phyloP scores from a whole-genome alignment of 2,888 invertebrate genomes.

The Oscheius sp. region DNA sequence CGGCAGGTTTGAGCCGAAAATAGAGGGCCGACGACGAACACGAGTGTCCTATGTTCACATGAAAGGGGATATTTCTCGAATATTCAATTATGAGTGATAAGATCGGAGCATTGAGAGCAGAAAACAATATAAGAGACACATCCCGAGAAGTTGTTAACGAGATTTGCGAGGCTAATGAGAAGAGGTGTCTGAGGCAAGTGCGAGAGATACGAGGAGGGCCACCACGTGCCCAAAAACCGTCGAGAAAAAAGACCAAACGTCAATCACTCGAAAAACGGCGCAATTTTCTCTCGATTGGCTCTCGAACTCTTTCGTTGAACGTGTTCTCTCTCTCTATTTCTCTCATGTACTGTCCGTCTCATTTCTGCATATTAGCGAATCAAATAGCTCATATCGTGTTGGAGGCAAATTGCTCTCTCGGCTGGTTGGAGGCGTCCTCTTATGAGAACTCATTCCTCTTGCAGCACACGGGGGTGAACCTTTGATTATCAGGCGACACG shows the following conservation, averaged over 20 bases:
- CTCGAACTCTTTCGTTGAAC: constrained; percentile 1
- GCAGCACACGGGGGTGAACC: background rate
- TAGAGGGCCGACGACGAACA: background rate
- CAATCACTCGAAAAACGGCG: background rate
- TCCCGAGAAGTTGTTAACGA: constrained; percentile 15
- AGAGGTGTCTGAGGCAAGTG: background rate
- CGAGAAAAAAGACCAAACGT: background rate
- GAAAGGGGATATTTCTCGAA: background rate
- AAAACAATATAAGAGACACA: too few species aligned
- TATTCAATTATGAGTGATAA: background rate
- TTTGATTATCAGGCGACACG: constrained; percentile 14
- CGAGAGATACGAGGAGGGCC: background rate
- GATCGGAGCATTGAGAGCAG: background rate
- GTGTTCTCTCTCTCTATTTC: background rate
- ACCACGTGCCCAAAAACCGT: background rate
- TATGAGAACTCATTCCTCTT: constrained; percentile 6
- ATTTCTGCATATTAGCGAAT: background rate
- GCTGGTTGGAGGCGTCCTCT: background rate
- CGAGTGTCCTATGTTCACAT: background rate
- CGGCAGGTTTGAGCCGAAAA: background rate
- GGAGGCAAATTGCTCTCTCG: background rate
- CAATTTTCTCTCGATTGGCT: background rate
- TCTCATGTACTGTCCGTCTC: background rate
- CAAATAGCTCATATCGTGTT: background rate
- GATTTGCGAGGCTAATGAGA: constrained; percentile 22